Conservation (phyloP, 2,113 vertebrate species). For the Felis chaus region DNA sequence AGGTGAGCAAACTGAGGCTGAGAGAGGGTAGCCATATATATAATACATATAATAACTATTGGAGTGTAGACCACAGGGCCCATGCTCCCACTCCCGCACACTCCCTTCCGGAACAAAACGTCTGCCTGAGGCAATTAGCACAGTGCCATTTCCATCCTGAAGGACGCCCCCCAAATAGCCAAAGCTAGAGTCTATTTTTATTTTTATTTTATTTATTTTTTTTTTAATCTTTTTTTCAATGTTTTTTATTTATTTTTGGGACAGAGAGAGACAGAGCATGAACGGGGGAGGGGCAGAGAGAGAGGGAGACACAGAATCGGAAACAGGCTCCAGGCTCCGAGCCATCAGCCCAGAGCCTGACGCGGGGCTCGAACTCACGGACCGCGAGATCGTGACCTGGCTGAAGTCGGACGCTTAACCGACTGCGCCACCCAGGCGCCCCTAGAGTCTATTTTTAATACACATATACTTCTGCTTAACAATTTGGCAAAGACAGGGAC, state of each 20-base stretch:
- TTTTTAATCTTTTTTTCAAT: too few species aligned
- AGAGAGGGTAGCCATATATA: neutral
- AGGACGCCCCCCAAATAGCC: neutral
- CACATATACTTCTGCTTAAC: neutral
- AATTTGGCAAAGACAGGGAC: neutral
- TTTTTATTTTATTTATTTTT: too few species aligned
- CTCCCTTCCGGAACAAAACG: neutral
- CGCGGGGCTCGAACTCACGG: too few species aligned
- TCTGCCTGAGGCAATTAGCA: neutral
- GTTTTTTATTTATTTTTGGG: too few species aligned
- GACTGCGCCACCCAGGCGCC: too few species aligned
- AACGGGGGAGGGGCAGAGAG: too few species aligned
- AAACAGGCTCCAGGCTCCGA: too few species aligned
- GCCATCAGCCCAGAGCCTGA: too few species aligned
- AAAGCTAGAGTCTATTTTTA: neutral
- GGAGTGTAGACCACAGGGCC: neutral
- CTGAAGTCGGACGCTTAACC: too few species aligned
- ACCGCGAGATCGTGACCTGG: too few species aligned
- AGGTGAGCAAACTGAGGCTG: neutral
- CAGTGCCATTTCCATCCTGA: neutral
- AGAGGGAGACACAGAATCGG: too few species aligned
- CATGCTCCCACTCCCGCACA: neutral
- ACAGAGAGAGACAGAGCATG: too few species aligned
- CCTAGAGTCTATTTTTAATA: neutral
- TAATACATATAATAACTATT: neutral